Evolutionary conservation across 2,113 vertebrate species (phyloP).

Genomic region (Cyprinodon brontotheroides): DNA sequence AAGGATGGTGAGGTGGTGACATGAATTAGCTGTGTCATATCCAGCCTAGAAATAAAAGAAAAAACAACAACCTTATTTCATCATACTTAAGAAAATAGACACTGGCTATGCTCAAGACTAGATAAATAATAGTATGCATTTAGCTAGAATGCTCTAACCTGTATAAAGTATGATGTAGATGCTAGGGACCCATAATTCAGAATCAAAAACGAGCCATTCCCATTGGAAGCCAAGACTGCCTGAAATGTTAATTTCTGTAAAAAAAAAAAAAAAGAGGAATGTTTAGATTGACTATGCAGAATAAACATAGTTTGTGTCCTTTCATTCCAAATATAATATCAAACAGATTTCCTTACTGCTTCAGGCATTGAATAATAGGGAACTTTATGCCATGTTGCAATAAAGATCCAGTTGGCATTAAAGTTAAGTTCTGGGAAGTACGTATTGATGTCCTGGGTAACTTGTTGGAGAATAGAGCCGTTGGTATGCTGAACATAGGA

Average conservation of each 20-base stretch:
- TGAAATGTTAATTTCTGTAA: slow-evolving; percentile 64
- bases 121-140: rapidly evolving
- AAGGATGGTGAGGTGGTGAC: slow-evolving; percentile 48
- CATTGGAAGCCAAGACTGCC: slow-evolving; percentile 64
- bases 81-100: too few relatives aligned
- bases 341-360: slow-evolving; percentile 40
- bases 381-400: slow-evolving; percentile 77
- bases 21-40: slow-evolving; percentile 48
- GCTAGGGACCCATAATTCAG: slow-evolving; percentile 71
- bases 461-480: not conserved
- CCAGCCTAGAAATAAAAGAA: slow-evolving; percentile 55
- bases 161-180: rapidly evolving
- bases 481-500: slow-evolving; percentile 57
- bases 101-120: too few relatives aligned
- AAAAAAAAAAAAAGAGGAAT: not conserved
- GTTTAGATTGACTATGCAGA: too few relatives aligned
- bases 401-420: slow-evolving; percentile 54
- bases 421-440: slow-evolving; percentile 60
- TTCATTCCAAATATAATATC: not conserved
- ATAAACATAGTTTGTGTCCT: too few relatives aligned
- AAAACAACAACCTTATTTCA: too few relatives aligned
- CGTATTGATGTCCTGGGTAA: slow-evolving; percentile 57
- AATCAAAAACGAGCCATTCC: slow-evolving; percentile 58
- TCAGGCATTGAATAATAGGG: slow-evolving; percentile 51
- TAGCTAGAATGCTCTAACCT: slow-evolving; percentile 41